Conservation (phyloP, 1,140 invertebrate genomes). For the Trichonephila clavipes region DNA sequence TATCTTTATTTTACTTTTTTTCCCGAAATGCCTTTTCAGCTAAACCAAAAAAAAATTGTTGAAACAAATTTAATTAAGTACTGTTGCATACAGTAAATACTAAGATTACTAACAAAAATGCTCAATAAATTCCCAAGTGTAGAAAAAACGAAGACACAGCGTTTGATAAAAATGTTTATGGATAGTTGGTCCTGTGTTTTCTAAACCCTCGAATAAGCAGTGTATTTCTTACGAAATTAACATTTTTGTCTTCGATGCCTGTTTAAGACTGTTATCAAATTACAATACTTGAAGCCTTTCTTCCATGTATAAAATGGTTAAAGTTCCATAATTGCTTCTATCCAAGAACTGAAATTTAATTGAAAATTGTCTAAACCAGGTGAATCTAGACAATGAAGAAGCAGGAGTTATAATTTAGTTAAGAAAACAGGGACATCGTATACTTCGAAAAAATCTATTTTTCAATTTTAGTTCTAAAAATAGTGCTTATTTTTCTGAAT, state of each 20-base stretch:
- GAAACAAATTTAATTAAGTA: conserved; percentile 23
- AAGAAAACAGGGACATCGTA: too few relatives aligned
- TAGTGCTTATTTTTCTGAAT: too few relatives aligned
- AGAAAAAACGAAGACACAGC: not conserved
- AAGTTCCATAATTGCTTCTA: not conserved
- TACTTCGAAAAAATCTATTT: too few relatives aligned
- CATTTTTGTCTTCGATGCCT: not conserved
- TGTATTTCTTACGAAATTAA: not conserved
- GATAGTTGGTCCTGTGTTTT: not conserved
- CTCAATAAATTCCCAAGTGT: not conserved
- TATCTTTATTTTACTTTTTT: not conserved
- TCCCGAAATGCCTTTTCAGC: not conserved
- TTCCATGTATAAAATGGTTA: not conserved
- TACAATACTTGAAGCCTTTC: not conserved
- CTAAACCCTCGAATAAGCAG: not conserved
- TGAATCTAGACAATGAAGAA: not conserved
- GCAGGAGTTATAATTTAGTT: not conserved
- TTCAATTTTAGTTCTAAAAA: too few relatives aligned
- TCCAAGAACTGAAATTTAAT: not conserved
- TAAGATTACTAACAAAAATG: not conserved
- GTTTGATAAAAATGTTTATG: not conserved
- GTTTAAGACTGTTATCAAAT: conserved; percentile 23
- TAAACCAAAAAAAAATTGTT: not conserved
- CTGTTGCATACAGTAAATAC: not conserved
- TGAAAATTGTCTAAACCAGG: conserved; percentile 16